Conservation (phyloP, 2,888 invertebrate species). For the Cremastobaeus sp. region DNA sequence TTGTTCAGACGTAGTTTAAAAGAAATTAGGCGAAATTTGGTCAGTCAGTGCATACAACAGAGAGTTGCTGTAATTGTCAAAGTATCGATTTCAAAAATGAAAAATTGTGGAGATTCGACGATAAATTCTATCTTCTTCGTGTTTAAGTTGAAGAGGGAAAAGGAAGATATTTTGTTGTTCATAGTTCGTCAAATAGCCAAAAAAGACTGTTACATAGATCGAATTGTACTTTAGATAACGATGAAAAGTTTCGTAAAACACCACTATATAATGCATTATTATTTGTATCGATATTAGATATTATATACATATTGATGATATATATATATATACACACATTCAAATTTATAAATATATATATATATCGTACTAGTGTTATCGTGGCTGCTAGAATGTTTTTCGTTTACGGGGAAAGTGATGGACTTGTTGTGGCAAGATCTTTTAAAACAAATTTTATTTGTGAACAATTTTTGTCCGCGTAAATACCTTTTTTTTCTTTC, state of each 20-base stretch:
- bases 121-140: constrained; percentile 35
- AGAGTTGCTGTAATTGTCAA: constrained; percentile 27
- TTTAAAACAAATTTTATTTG: constrained; percentile 28
- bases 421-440: constrained; percentile 29
- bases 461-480: constrained; percentile 20
- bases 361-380: constrained; percentile 54
- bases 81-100: constrained; percentile 34
- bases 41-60: not conserved
- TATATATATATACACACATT: constrained; percentile 54
- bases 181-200: constrained; percentile 74
- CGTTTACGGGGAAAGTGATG: constrained; percentile 34
- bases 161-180: constrained; percentile 71
- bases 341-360: constrained; percentile 26
- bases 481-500: constrained; percentile 23
- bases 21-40: not conserved
- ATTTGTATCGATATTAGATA: constrained; percentile 66
- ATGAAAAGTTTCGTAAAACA: constrained; percentile 67
- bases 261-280: constrained; percentile 61
- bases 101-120: constrained; percentile 42
- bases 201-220: constrained; percentile 76
- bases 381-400: constrained; percentile 57
- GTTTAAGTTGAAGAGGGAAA: constrained; percentile 47
- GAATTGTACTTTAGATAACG: constrained; percentile 74
- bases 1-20: not conserved
- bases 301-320: constrained; percentile 59